Evolutionary conservation across 2,888 invertebrate species (phyloP).

Genomic region (Automeris io): DNA sequence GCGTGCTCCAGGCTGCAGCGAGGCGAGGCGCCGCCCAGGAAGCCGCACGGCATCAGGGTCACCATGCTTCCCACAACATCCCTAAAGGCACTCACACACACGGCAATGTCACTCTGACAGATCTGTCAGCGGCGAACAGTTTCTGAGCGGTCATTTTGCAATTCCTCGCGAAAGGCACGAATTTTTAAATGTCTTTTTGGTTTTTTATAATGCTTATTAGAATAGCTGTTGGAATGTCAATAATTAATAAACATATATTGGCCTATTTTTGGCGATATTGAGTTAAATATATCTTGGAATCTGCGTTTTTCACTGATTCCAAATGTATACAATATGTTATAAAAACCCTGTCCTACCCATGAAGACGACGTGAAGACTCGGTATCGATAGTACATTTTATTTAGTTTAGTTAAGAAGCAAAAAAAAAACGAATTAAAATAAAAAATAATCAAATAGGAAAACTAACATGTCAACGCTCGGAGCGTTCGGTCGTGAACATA

Average conservation of each 20-base stretch:
- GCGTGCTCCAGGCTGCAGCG: slow-evolving; percentile 70
- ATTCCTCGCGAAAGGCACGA: slow-evolving; percentile 35
- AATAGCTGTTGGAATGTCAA: neutral
- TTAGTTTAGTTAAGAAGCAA: too few relatives aligned
- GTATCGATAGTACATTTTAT: too few relatives aligned
- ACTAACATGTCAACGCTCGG: too few relatives aligned
- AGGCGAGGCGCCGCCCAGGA: slow-evolving; percentile 76
- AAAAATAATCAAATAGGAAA: too few relatives aligned
- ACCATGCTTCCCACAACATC: slow-evolving; percentile 63
- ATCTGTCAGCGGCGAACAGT: slow-evolving; percentile 53
- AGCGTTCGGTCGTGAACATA: too few relatives aligned
- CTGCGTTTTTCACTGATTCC: too few relatives aligned
- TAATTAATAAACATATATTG: too few relatives aligned
- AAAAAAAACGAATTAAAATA: too few relatives aligned
- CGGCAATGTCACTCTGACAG: slow-evolving; percentile 60
- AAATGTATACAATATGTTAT: too few relatives aligned
- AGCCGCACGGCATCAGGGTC: slow-evolving; percentile 82
- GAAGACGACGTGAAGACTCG: too few relatives aligned
- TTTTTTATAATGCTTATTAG: slow-evolving; percentile 40
- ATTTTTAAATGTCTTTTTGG: slow-evolving; percentile 18
- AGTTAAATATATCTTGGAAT: too few relatives aligned
- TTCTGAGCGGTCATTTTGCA: slow-evolving; percentile 55
- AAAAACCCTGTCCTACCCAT: too few relatives aligned
- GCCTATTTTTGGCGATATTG: slow-evolving; percentile 1
- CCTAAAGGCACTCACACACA: slow-evolving; percentile 43